A percentile compares a stretch with the other conserved stretches of the same genome.
These are phyloP conservation scores for Lycocerus yunnanus DNA, from an alignment of 2,888 invertebrate genomes.

Conservation along the genomic window DNA sequence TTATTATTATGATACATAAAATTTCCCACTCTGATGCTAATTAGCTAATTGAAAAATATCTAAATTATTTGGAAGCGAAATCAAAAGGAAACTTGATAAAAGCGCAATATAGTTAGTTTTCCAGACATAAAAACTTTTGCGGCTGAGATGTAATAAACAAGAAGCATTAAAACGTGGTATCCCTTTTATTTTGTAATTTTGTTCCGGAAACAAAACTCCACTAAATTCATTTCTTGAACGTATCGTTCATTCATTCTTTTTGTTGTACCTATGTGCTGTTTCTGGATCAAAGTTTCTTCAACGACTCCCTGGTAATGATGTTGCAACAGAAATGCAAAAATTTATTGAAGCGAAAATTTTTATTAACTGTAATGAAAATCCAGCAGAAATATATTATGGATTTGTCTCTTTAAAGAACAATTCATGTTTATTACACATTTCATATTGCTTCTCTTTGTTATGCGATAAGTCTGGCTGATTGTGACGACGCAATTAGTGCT, in stretches of 20 bases:
- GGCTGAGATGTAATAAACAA: neutral
- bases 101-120: neutral
- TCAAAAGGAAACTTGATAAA: neutral
- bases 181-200: neutral
- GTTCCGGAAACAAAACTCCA: neutral
- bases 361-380: neutral
- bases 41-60: neutral
- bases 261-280: neutral
- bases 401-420: neutral
- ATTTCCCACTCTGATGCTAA: neutral
- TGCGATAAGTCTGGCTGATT: too few relatives aligned
- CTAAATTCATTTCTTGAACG: constrained; percentile 2
- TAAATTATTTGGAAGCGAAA: neutral
- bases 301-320: constrained; percentile 8
- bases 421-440: too few relatives aligned
- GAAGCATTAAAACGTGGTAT: neutral
- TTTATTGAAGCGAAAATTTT: constrained; percentile 10
- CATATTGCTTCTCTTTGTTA: too few relatives aligned
- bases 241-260: neutral
- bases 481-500: too few relatives aligned
- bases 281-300: constrained; percentile 4
- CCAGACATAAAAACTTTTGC: neutral
- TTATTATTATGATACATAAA: too few relatives aligned
- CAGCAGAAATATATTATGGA: too few relatives aligned
- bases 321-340: neutral